Conservation (phyloP, 2,113 vertebrate species). For the Proterorhinus semilunaris region DNA sequence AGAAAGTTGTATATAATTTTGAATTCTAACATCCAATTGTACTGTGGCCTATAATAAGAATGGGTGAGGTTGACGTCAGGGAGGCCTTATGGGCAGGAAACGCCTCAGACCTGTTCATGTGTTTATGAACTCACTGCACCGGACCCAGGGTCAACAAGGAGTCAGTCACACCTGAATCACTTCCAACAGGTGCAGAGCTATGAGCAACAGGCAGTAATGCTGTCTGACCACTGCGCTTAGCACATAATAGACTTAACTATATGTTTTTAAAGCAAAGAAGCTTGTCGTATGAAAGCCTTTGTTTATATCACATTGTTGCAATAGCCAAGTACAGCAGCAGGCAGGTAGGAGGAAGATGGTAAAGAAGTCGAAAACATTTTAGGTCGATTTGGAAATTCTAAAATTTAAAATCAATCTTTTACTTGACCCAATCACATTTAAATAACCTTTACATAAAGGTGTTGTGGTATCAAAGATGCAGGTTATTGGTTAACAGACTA, state of each 20-base stretch:
- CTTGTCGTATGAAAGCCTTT: neutral
- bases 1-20: neutral
- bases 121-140: slow-evolving; percentile 41
- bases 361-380: too few relatives aligned
- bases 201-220: neutral
- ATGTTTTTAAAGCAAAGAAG: neutral
- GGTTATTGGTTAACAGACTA: too few relatives aligned
- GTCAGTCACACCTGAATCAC: slow-evolving; percentile 62
- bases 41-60: slow-evolving; percentile 32
- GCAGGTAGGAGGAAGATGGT: too few relatives aligned
- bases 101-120: slow-evolving; percentile 47
- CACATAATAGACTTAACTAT: neutral
- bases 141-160: slow-evolving; percentile 40
- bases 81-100: slow-evolving; percentile 59
- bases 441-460: too few relatives aligned
- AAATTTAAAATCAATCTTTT: too few relatives aligned
- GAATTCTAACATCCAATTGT: neutral
- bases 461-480: too few relatives aligned
- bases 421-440: too few relatives aligned
- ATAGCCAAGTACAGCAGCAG: too few relatives aligned
- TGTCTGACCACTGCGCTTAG: neutral
- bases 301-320: too few relatives aligned
- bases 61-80: slow-evolving; percentile 10
- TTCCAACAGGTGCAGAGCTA: neutral
- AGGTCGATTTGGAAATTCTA: too few relatives aligned